Evolutionary conservation across 2,888 invertebrate species (phyloP).

Genomic region (Cetonia aurata): DNA sequence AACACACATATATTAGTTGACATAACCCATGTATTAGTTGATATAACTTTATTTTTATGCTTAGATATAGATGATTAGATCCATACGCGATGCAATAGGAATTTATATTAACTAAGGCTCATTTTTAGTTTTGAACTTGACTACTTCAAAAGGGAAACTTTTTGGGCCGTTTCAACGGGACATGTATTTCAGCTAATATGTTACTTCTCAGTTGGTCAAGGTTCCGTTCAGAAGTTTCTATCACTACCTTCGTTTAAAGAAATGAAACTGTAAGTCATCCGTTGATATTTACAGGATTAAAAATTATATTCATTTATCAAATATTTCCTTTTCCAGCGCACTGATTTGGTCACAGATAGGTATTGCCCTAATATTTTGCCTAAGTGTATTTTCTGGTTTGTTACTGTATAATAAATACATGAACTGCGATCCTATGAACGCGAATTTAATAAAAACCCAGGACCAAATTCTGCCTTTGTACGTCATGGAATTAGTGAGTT

Average conservation of each 20-base stretch:
- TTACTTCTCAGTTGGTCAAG: constrained; percentile 71
- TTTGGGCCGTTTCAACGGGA: constrained; percentile 73
- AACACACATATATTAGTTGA: too few relatives aligned
- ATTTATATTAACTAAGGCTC: too few relatives aligned
- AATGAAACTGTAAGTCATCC: constrained; percentile 67
- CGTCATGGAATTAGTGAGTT: constrained; percentile 75
- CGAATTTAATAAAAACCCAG: constrained; percentile 70
- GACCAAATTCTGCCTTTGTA: constrained; percentile 78
- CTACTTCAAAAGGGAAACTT: constrained; percentile 72
- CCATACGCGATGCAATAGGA: too few relatives aligned
- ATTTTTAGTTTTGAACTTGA: constrained; percentile 70
- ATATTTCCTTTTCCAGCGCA: constrained; percentile 57
- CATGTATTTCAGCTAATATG: constrained; percentile 69
- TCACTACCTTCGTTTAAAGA: constrained; percentile 71
- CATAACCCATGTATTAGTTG: too few relatives aligned
- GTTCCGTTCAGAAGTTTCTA: constrained; percentile 72
- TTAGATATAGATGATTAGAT: too few relatives aligned
- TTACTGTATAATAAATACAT: constrained; percentile 75
- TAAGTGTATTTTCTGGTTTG: constrained; percentile 73
- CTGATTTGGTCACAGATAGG: constrained; percentile 53
- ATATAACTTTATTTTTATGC: too few relatives aligned
- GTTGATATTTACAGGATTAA: not conserved
- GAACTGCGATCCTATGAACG: constrained; percentile 74
- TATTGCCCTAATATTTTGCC: constrained; percentile 50
- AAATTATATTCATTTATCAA: not conserved